phyloP scores from a whole-genome alignment of 64 coral and sea anemone genomes.

The Montipora efflorescens region DNA sequence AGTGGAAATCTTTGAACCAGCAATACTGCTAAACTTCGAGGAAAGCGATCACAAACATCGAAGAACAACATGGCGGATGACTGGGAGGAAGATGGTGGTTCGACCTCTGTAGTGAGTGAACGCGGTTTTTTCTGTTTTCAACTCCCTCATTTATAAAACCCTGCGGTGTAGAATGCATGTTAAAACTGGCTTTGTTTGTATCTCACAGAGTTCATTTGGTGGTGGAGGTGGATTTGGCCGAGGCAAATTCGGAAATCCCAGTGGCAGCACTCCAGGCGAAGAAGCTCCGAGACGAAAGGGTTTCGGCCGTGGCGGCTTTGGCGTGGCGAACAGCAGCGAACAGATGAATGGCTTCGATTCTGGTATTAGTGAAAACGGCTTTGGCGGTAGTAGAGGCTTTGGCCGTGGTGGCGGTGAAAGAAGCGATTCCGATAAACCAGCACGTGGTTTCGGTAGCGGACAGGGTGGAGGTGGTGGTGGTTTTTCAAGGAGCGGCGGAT shows the following conservation, averaged over 20 bases:
- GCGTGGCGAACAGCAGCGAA: slow-evolving; percentile 7
- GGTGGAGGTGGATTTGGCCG: slow-evolving; percentile 62
- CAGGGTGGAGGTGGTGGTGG: slow-evolving; percentile 35
- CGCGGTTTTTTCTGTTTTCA: background rate
- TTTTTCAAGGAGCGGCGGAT: slow-evolving; percentile 37
- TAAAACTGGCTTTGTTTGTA: background rate
- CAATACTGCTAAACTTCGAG: background rate
- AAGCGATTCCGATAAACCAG: background rate
- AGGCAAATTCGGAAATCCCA: background rate
- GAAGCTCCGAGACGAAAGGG: slow-evolving; percentile 42
- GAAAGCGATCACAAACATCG: background rate
- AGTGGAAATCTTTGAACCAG: background rate
- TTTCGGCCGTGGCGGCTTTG: slow-evolving; percentile 38
- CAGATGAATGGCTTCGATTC: slow-evolving; percentile 40
- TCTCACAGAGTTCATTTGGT: slow-evolving; percentile 6
- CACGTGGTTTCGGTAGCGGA: slow-evolving; percentile 54
- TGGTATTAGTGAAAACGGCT: slow-evolving; percentile 41
- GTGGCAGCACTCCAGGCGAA: background rate
- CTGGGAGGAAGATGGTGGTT: slow-evolving; percentile 66
- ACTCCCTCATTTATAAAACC: too few relatives aligned
- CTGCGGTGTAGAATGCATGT: background rate
- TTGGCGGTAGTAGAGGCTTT: slow-evolving; percentile 48
- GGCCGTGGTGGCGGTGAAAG: slow-evolving; percentile 58
- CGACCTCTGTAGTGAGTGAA: slow-evolving; percentile 17
- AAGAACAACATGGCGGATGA: slow-evolving; percentile 65